Percentiles rank a stretch among this genome's conserved stretches.
phyloP scores from a whole-genome alignment of 2,797 vertebrate species.

The Tragopan temminckii region DNA sequence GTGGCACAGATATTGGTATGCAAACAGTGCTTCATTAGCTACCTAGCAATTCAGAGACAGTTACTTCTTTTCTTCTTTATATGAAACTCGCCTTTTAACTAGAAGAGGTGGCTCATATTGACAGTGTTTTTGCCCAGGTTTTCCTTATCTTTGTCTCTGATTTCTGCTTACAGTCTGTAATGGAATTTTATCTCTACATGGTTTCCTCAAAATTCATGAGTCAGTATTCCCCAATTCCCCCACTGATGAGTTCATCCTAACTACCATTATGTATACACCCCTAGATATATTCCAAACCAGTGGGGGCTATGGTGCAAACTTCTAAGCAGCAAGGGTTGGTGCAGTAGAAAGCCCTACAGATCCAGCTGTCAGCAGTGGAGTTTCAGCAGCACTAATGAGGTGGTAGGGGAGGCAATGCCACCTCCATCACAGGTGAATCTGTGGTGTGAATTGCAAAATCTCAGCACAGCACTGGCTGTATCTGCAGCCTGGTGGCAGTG shows the following conservation, averaged over 20 bases:
- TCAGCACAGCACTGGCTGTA: neutral
- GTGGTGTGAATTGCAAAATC: neutral
- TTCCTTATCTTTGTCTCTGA: neutral
- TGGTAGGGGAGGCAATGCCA: neutral
- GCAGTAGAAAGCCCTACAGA: neutral
- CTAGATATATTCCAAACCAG: neutral
- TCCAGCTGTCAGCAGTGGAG: accelerated
- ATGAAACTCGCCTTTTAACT: neutral
- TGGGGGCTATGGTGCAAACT: neutral
- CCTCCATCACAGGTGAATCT: accelerated
- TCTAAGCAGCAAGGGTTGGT: neutral
- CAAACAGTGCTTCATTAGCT: neutral
- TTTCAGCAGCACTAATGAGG: neutral
- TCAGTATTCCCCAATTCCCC: neutral
- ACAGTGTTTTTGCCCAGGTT: neutral
- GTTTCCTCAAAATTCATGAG: neutral
- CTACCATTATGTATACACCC: neutral
- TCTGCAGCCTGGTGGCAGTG: neutral
- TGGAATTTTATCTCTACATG: neutral
- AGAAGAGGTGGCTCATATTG: neutral
- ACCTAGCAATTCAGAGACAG: neutral
- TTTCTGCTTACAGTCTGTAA: neutral
- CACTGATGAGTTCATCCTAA: neutral
- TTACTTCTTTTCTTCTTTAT: neutral
- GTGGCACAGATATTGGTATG: neutral